Evolutionary conservation across 2,113 vertebrate genomes (phyloP).

Genomic region (Martes martes): DNA sequence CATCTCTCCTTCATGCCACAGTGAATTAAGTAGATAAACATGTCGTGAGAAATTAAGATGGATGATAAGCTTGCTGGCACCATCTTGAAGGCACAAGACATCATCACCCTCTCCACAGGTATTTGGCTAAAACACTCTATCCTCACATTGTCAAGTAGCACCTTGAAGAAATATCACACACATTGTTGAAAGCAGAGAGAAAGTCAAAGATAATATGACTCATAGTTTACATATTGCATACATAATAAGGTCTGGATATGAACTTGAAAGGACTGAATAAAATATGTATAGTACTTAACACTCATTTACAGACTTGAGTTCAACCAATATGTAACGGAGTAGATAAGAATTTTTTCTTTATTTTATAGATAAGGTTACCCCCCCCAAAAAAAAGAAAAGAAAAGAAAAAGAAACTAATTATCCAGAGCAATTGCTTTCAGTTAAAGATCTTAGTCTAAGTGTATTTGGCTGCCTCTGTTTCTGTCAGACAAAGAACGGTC

Average conservation of each 20-base stretch:
- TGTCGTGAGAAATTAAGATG: slow-evolving; percentile 42
- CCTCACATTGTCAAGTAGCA: not conserved
- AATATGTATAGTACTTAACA: not conserved
- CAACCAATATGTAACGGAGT: not conserved
- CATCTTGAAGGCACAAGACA: slow-evolving; percentile 1
- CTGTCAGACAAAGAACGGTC: not conserved
- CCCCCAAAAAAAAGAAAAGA: not conserved
- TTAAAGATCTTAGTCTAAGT: not conserved
- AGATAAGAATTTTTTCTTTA: not conserved
- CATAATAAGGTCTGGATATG: slow-evolving; percentile 9
- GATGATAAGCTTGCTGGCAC: slow-evolving; percentile 7
- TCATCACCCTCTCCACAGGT: slow-evolving; percentile 24
- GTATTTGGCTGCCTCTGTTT: not conserved
- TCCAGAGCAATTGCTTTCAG: not conserved
- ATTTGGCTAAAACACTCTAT: slow-evolving; percentile 10
- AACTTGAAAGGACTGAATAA: slow-evolving; percentile 17
- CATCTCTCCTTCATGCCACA: slow-evolving; percentile 49
- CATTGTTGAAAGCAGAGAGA: not conserved
- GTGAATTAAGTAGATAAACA: slow-evolving; percentile 53
- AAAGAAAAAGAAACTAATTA: not conserved
- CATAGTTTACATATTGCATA: not conserved
- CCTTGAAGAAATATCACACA: slow-evolving; percentile 35
- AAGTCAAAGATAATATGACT: slow-evolving; percentile 31
- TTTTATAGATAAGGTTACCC: not conserved
- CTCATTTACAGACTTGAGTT: slow-evolving; percentile 4